phyloP scores from a whole-genome alignment of 1,140 invertebrate species.

The Hycleus cichorii region DNA sequence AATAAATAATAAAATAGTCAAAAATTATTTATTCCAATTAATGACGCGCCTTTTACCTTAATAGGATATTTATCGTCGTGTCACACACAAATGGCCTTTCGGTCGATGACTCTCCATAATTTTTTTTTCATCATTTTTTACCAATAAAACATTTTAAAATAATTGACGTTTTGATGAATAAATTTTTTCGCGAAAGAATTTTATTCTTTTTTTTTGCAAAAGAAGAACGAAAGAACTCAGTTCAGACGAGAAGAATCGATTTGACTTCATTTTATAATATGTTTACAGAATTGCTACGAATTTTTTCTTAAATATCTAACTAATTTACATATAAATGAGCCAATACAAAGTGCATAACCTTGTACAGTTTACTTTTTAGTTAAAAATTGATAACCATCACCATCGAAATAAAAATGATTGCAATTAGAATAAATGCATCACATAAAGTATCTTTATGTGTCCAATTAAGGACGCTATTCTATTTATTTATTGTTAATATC shows the following conservation, averaged over 20 bases:
- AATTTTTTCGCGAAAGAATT: no score
- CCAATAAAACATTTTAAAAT: no score
- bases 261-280: not conserved
- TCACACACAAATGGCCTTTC: slow-evolving; percentile 5
- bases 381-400: slow-evolving; percentile 20
- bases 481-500: no score
- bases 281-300: slow-evolving; percentile 8
- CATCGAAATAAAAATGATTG: not conserved
- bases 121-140: no score
- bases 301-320: slow-evolving; percentile 18
- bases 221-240: no score
- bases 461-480: no score
- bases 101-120: slow-evolving; percentile 5
- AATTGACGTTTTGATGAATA: no score
- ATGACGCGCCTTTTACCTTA: slow-evolving; percentile 15
- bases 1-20: no score
- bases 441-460: no score
- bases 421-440: slow-evolving; percentile 12
- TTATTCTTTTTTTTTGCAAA: no score
- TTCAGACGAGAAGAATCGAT: no score
- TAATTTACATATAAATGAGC: slow-evolving; percentile 25
- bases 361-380: slow-evolving; percentile 16
- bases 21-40: not conserved
- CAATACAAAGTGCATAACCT: slow-evolving; percentile 24
- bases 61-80: slow-evolving; percentile 11